Evolutionary conservation across 2,113 vertebrate species (phyloP), one percentile per base, ranked within the genome.

Genomic region (Xyrauchen texanus): DNA sequence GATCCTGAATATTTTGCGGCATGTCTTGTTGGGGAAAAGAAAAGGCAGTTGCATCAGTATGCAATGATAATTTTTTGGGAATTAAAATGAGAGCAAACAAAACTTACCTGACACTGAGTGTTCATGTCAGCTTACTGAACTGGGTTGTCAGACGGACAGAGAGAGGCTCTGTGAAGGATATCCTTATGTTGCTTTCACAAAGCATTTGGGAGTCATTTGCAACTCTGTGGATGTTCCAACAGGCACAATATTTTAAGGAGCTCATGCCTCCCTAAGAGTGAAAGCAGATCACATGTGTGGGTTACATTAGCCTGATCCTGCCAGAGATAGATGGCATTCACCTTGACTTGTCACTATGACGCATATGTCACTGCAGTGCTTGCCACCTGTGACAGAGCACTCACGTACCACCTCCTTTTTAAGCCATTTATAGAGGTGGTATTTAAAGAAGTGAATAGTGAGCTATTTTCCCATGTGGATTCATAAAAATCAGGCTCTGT

Each of bases 1-100:
- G 69, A 15, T 88, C 85, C 53, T 86, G 89, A 2, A 86, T 81
- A 49, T 86, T 88, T 34, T 34, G 21, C 65, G 90, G 83, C 49
- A 71, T 79, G 11, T 87, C 91, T 91, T 92, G 42, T 42, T 34
- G 7, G 69, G 16, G 15, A 76, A 64, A 57, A 3, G 45, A 8
- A 52, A 70, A 8, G 10, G 10, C 51, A 66, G 16, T 16, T 42
- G 9, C 63, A 81, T 65, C 34, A 9, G 46, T 16, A 53, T 66
- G 71, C 42, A n/a, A n/a, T 69, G 1, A 66, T n/a, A 55, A 13
- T 4, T 9, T 21, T 71, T 15, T 5, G 8, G 45, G 15, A 42
- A 15, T 34, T 8, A 52, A 45, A 21, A 21, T 49, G 9, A 75
- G 2, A 68, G 11, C 8, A 15, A 34, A 34, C 21, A 34, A 11